Percentiles rank a stretch among this genome's conserved stretches.
Conservation (phyloP, 2,888 invertebrate genomes). For the Spatulosminthurus flaviceps region DNA sequence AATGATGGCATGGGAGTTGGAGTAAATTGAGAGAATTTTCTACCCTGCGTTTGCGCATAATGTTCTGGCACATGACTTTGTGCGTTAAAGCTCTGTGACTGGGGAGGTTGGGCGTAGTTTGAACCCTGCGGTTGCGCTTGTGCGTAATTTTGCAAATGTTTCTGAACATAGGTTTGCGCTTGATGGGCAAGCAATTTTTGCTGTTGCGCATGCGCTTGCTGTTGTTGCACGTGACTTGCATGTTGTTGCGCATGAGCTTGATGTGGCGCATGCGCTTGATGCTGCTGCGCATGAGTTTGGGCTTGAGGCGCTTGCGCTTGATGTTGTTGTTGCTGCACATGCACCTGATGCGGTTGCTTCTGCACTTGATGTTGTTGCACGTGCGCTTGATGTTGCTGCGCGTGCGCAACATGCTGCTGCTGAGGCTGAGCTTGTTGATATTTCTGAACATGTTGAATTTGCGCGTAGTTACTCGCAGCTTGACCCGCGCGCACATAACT, state of each 20-base stretch:
- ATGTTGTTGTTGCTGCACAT: constrained; percentile 26
- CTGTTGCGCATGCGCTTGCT: not conserved
- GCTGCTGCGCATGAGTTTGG: not conserved
- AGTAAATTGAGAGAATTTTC: constrained; percentile 42
- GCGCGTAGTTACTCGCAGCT: no score
- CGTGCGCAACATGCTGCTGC: no score
- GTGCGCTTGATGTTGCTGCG: no score
- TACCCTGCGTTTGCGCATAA: not conserved
- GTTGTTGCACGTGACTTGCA: not conserved
- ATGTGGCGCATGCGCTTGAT: not conserved
- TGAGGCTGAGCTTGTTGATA: no score
- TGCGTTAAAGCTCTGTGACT: not conserved
- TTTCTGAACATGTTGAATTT: no score
- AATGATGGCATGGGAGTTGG: constrained; percentile 32
- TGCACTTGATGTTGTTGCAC: no score
- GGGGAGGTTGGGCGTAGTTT: not conserved
- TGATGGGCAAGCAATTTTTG: no score
- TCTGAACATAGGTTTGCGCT: no score
- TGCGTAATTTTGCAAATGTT: no score
- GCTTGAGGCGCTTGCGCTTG: not conserved
- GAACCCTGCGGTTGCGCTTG: not conserved
- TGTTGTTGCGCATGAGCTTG: not conserved
- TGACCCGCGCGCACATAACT: no score
- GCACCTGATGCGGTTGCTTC: not conserved
- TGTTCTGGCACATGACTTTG: not conserved